Evolutionary conservation across 2,888 invertebrate species (phyloP), one percentile per base, ranked within the genome.

Genomic region (Stictocephala bisonia): DNA sequence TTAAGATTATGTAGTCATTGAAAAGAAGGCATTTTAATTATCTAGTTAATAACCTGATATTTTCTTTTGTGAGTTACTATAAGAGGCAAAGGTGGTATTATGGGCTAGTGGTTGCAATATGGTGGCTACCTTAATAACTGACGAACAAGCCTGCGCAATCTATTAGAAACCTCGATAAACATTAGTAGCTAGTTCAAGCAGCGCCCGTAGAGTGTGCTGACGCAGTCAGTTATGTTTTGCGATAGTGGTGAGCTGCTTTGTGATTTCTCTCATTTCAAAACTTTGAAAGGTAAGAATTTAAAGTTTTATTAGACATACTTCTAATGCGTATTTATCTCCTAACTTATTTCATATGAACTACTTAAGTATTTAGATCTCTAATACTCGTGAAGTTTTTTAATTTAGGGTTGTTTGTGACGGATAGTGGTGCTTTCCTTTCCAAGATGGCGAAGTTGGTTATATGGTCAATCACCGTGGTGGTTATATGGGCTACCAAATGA

Each of bases 381-480:
- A 18, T 11, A 41, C n/a, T 41, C 2, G n/a, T 3, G 4, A 41
- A n/a, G 41, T 11, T 6, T n/a, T n/a, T n/a, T n/a, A n/a, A 41
- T 41, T 41, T 41, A 41, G 18, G 9, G 9, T 58, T 15, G 4
- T 2, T 6, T 15, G 13, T 2, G 29, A n/a, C 13, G 27, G 26
- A n/a, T n/a, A n/a, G 15, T 58, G 4, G 26, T 3, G 2, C 3
- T 58, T 29, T n/a, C n/a, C n/a, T n/a, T n/a, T n/a, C n/a, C 2
- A 58, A 58, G 7, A 58, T 58, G 60, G 60, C 31, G 60, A 58
- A 27, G 60, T 24, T 58, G 26, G 60, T 27, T 15, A 27, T 64
- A 40, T 40, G 64, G 64, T 7, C 64, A n/a, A n/a, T 40, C 9
- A 2, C 22, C 15, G 18, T 64, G 64, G 35, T 64, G 64, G 66